These are phyloP conservation scores for Pavo muticus DNA, from an alignment of 2,113 vertebrate species.

Conservation along the genomic window DNA sequence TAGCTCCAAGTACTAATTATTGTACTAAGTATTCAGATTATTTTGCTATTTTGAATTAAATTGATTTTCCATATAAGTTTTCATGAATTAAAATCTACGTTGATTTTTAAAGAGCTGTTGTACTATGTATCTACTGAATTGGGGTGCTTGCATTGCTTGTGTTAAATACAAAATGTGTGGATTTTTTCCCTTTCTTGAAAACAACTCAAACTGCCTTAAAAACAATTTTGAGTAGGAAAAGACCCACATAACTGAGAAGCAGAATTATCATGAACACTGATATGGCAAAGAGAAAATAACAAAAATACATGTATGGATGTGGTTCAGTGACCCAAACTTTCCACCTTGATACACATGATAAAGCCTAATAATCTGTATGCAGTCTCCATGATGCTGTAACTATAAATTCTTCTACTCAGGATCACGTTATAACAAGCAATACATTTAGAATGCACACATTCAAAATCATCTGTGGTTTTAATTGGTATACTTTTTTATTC, in stretches of 20 bases:
- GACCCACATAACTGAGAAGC: neutral
- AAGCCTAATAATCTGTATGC: neutral
- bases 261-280: neutral
- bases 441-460: neutral
- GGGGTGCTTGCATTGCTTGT: neutral
- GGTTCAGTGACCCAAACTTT: neutral
- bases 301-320: neutral
- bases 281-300: fast-evolving
- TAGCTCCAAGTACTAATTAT: neutral
- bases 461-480: neutral
- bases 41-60: neutral
- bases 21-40: neutral
- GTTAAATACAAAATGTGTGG: neutral
- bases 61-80: neutral
- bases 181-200: neutral
- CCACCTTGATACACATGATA: neutral
- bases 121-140: neutral
- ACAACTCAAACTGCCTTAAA: neutral
- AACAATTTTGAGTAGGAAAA: neutral
- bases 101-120: neutral
- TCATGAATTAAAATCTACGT: neutral
- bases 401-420: neutral
- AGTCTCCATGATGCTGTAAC: neutral
- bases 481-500: neutral
- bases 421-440: neutral